Evolutionary conservation across 2,113 vertebrate species (phyloP).

Genomic region (Eubucco bourcierii): DNA sequence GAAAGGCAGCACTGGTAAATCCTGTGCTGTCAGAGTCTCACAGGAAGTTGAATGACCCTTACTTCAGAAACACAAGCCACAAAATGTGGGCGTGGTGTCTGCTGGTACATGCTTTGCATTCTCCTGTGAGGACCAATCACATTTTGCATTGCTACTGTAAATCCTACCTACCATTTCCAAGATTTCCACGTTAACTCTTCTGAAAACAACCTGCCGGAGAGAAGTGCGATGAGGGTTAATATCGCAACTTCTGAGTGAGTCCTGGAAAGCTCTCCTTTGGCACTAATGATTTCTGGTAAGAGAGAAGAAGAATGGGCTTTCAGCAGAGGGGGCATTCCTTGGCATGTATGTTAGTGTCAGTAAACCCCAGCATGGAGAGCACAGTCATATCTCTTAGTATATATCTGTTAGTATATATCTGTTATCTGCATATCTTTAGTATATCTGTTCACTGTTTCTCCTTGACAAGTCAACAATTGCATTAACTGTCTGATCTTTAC

Average conservation of each 20-base stretch:
- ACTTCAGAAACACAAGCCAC: slow-evolving; percentile 29
- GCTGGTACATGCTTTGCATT: slow-evolving; percentile 12
- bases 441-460: background rate
- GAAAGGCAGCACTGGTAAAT: slow-evolving; percentile 5
- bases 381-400: background rate
- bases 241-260: background rate
- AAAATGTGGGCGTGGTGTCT: slow-evolving; percentile 38
- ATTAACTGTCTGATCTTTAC: background rate
- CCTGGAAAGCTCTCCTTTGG: background rate
- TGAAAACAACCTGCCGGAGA: background rate
- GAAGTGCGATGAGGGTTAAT: background rate
- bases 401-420: too few relatives aligned
- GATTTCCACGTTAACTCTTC: background rate
- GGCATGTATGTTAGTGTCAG: background rate
- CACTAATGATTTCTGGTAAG: background rate
- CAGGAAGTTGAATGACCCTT: slow-evolving; percentile 27
- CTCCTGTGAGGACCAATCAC: background rate
- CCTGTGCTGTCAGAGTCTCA: background rate
- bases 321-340: background rate
- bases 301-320: background rate
- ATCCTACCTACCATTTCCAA: background rate
- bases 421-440: background rate
- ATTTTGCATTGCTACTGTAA: background rate
- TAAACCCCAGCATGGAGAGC: background rate
- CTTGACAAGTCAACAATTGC: background rate